phyloP scores from a whole-genome alignment of 2,888 invertebrate genomes.

The Microchrysa polita region DNA sequence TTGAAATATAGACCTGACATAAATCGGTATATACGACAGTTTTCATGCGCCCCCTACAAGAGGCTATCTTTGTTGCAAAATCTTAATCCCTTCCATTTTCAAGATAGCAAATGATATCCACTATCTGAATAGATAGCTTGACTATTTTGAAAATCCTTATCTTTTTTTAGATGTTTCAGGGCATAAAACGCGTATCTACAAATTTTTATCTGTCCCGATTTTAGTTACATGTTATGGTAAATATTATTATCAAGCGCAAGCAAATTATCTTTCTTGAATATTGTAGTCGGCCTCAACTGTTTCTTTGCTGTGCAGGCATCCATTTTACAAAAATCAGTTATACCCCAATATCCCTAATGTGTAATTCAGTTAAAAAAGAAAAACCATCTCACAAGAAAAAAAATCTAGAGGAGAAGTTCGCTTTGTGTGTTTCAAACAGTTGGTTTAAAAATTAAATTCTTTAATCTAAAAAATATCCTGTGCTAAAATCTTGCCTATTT shows the following conservation, averaged over 20 bases:
- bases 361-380: neutral
- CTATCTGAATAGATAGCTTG: slow-evolving; percentile 19
- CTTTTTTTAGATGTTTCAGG: slow-evolving; percentile 44
- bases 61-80: neutral
- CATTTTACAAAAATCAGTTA: slow-evolving; percentile 37
- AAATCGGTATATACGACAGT: too few relatives aligned
- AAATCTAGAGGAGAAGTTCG: too few relatives aligned
- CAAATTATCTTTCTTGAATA: slow-evolving; percentile 62
- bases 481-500: too few relatives aligned
- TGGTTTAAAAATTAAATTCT: too few relatives aligned
- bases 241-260: slow-evolving; percentile 64
- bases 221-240: slow-evolving; percentile 58
- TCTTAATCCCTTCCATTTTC: slow-evolving; percentile 5
- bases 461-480: too few relatives aligned
- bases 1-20: too few relatives aligned
- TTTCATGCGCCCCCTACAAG: too few relatives aligned
- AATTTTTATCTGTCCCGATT: slow-evolving; percentile 50
- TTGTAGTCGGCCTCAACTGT: slow-evolving; percentile 54
- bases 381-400: too few relatives aligned
- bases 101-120: slow-evolving; percentile 15
- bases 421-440: too few relatives aligned
- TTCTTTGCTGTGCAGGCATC: slow-evolving; percentile 34
- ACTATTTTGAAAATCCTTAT: slow-evolving; percentile 41
- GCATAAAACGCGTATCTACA: slow-evolving; percentile 40
- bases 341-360: slow-evolving; percentile 25